Base-by-base conservation (phyloP, 2,888 invertebrate species). In the Antheraea yamamai region DNA sequence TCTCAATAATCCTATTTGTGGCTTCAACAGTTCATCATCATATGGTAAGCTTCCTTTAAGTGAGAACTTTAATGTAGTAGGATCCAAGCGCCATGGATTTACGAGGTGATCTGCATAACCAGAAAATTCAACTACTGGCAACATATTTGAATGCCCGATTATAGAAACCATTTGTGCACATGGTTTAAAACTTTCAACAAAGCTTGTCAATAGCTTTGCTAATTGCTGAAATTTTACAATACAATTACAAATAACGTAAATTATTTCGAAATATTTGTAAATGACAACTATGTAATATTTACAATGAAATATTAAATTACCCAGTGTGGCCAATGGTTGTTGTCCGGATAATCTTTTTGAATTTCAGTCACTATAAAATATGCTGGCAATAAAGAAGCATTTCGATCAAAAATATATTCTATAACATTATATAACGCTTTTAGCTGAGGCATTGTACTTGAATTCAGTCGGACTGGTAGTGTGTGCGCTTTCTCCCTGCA, bases 101-200 rank as follows among this genome's bases (percentile, higher is more conserved):
- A 98, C 97, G 73, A 98, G 95, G 87, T 98, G 97, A 89, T 98
- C 98, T 0, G 98, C 97, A 88, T 98, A 98, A 12, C 98, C 98
- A 73, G 98, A 97, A 87, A 98, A 98, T 82, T 99, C 99, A 0
- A 99, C 98, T 23, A 99, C 98, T 0, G 99, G 99, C 74, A 98
- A 91, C 97, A 99, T 97, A 86, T 97, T 97, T 0, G 98, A 96
- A 83, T 98, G 97, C 0, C 98, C 98, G 79, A 98, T 97, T 75
- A 99, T 98, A 0, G 99, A 98, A 0, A 99, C 98, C 98, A 99
- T 99, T 95, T 99, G 99, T 0, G 99, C 99, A 77, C 98, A 97
- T 20, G 97, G 97, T 79, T 98, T 96, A 90, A 99, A 99, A 91
- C 98, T 98, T 88, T 99, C 98, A 6, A 99, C 97, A 90, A 98